Percentiles rank a stretch among this genome's conserved stretches.
Evolutionary conservation across 2,888 invertebrate genomes (phyloP).

Genomic region (Protophormia terraenovae): DNA sequence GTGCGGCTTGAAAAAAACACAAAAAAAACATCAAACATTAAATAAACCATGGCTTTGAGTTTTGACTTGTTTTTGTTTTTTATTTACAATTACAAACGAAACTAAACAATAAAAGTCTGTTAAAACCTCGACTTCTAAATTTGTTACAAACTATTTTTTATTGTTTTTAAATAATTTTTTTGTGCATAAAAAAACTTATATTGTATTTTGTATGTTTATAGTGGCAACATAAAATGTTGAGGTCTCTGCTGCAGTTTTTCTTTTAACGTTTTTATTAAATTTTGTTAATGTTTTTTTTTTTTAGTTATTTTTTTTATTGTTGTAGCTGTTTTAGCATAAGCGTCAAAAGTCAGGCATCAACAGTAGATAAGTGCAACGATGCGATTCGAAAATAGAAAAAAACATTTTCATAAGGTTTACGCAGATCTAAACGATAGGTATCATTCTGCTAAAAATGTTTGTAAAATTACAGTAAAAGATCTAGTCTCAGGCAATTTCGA

Average conservation of each 20-base stretch:
- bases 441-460: background rate
- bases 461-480: background rate
- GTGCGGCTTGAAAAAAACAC: slow-evolving; percentile 2
- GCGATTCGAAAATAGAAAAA: slow-evolving; percentile 10
- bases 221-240: slow-evolving; percentile 45
- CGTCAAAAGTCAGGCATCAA: slow-evolving; percentile 20
- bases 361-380: slow-evolving; percentile 45
- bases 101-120: slow-evolving; percentile 18
- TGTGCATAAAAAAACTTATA: too few species aligned
- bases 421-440: background rate
- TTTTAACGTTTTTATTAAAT: background rate
- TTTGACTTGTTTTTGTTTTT: slow-evolving; percentile 26
- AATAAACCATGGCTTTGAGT: slow-evolving; percentile 9
- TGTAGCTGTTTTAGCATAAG: slow-evolving; percentile 10
- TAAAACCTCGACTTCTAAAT: slow-evolving; percentile 59
- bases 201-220: slow-evolving; percentile 3
- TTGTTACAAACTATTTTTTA: slow-evolving; percentile 2
- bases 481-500: too few species aligned
- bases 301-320: background rate
- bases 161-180: background rate
- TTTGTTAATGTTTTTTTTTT: slow-evolving; percentile 11
- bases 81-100: background rate
- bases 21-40: background rate
- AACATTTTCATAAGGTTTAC: background rate
- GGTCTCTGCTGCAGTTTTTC: slow-evolving; percentile 41